Percentiles rank a stretch among this genome's conserved stretches.
These are phyloP conservation scores for Clunio marinus DNA, from an alignment of 2,888 invertebrate genomes.

Conservation along the genomic window DNA sequence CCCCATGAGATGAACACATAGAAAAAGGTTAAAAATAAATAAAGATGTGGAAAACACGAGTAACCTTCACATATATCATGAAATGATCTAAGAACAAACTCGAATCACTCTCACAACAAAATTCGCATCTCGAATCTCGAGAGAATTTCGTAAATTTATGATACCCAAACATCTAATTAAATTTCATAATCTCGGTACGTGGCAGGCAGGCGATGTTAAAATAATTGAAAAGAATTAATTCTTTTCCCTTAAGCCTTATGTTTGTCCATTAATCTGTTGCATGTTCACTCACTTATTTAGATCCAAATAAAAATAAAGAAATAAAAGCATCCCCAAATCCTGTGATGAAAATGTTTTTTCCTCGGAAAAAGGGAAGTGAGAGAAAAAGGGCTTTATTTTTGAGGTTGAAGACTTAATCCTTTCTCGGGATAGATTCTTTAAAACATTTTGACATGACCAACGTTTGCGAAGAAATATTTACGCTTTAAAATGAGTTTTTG, in stretches of 20 bases:
- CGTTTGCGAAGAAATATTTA: not conserved
- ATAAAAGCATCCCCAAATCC: not conserved
- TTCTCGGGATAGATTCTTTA: not conserved
- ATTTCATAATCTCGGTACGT: slow-evolving; percentile 31
- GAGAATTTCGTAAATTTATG: slow-evolving; percentile 14
- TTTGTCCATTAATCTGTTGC: slow-evolving; percentile 36
- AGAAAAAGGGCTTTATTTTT: slow-evolving; percentile 12
- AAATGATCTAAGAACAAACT: no score
- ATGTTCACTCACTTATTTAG: not conserved
- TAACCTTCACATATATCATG: no score
- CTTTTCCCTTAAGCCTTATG: not conserved
- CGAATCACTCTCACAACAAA: not conserved
- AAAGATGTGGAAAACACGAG: no score
- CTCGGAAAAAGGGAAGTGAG: not conserved
- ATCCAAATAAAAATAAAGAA: no score
- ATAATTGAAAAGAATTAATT: slow-evolving; percentile 34
- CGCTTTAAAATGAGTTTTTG: not conserved
- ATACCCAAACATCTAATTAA: slow-evolving; percentile 31
- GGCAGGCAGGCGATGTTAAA: not conserved
- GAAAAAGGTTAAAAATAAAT: no score
- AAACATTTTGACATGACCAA: slow-evolving; percentile 16
- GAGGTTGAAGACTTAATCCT: slow-evolving; percentile 32
- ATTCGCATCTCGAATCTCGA: not conserved
- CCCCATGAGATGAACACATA: no score
- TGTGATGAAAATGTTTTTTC: no score